Conservation (phyloP, 2,113 vertebrate species). For the Cisticola juncidis region DNA sequence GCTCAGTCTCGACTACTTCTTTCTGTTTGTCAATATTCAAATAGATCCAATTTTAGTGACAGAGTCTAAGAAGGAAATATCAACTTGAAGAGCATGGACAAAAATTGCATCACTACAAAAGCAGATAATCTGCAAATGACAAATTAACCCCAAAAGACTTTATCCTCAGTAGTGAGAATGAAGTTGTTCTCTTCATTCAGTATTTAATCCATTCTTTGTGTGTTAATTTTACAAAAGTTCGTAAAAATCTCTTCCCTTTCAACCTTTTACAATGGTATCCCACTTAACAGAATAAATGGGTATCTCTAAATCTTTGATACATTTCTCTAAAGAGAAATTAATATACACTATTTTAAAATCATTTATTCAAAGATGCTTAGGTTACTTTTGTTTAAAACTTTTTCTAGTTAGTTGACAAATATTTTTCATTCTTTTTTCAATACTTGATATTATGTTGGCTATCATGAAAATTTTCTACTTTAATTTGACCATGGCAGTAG, state of each 20-base stretch:
- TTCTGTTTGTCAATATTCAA: background rate
- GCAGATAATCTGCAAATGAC: background rate
- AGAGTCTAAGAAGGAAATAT: background rate
- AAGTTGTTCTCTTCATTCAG: background rate
- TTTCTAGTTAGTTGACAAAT: background rate
- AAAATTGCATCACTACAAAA: background rate
- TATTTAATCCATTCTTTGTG: background rate
- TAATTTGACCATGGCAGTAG: background rate
- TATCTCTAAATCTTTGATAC: background rate
- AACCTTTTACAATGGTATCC: background rate
- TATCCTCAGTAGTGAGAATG: constrained; percentile 5
- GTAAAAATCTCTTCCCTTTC: background rate
- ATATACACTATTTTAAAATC: background rate
- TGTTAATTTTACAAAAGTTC: constrained; percentile 20
- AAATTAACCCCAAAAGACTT: background rate
- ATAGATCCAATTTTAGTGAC: background rate
- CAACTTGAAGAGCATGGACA: background rate
- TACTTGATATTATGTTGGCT: background rate
- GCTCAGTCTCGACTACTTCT: background rate
- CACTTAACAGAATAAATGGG: background rate
- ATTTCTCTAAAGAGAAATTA: background rate
- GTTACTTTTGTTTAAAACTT: background rate
- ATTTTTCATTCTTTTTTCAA: background rate
- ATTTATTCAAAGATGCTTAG: background rate
- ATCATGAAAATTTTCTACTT: background rate